Percentiles rank a stretch among this genome's conserved stretches.
These are phyloP conservation scores for Drosophila sulfurigaster DNA, from an alignment of 1,140 invertebrate species.

Conservation along the genomic window DNA sequence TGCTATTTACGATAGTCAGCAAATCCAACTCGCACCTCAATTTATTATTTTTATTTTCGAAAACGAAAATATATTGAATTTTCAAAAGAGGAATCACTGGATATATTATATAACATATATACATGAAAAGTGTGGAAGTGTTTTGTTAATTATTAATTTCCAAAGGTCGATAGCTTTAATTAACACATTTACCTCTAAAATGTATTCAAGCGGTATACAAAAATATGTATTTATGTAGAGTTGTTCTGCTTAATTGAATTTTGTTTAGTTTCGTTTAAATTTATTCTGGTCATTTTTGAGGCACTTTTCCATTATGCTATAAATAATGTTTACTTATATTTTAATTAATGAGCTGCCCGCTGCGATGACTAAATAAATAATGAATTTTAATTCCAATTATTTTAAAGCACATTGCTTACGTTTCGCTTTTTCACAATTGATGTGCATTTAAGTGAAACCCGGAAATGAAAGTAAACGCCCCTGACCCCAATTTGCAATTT, in stretches of 20 bases:
- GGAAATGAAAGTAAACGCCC: background rate
- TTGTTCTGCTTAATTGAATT: background rate
- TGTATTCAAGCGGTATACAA: background rate
- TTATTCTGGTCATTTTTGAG: slow-evolving; percentile 26
- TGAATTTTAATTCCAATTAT: slow-evolving; percentile 47
- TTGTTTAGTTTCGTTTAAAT: slow-evolving; percentile 6
- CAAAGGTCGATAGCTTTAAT: no score
- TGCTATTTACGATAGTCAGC: slow-evolving; percentile 11
- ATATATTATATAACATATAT: background rate
- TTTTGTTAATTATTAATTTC: no score
- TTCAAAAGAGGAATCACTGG: no score
- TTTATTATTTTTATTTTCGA: slow-evolving; percentile 4
- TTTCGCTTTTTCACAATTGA: slow-evolving; percentile 9
- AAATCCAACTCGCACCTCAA: slow-evolving; percentile 10
- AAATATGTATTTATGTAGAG: no score
- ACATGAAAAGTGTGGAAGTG: no score
- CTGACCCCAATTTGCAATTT: background rate
- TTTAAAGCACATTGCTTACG: slow-evolving; percentile 1
- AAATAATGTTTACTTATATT: slow-evolving; percentile 55
- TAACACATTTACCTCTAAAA: background rate
- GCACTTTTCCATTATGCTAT: slow-evolving; percentile 60
- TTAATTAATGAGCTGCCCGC: slow-evolving; percentile 60
- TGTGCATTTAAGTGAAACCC: slow-evolving; percentile 39
- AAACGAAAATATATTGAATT: background rate
- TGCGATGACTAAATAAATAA: slow-evolving; percentile 54